Evolutionary conservation across 2,113 vertebrate genomes (phyloP).

Genomic region (Hippocampus comes): DNA sequence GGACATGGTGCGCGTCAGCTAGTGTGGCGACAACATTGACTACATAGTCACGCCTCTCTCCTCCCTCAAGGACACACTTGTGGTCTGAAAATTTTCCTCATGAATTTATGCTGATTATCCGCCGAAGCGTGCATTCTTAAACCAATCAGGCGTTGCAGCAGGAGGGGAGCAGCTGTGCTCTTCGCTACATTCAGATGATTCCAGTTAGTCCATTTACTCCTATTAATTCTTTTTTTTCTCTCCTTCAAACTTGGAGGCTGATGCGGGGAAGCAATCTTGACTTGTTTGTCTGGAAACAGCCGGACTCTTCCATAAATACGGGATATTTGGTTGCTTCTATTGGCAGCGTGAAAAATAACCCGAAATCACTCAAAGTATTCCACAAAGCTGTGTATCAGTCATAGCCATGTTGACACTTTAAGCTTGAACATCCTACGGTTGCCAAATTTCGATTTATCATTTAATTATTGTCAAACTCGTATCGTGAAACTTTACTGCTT

Average conservation of each 20-base stretch:
- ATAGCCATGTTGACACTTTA: not conserved
- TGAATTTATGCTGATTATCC: slow-evolving; percentile 57
- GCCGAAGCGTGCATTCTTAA: slow-evolving; percentile 44
- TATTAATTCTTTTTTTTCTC: slow-evolving; percentile 23
- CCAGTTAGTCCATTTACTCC: slow-evolving; percentile 37
- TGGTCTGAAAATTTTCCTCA: slow-evolving; percentile 48
- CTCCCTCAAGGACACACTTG: slow-evolving; percentile 61
- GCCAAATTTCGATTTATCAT: not conserved
- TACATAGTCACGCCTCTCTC: slow-evolving; percentile 41
- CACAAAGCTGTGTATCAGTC: not conserved
- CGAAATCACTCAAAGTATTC: not conserved
- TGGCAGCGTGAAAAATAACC: slow-evolving; percentile 1
- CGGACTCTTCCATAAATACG: slow-evolving; percentile 18
- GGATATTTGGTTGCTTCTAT: slow-evolving; percentile 1
- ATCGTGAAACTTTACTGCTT: not conserved
- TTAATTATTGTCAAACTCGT: not conserved
- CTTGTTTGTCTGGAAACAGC: slow-evolving; percentile 42
- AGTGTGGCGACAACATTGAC: slow-evolving; percentile 62
- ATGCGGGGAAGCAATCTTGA: slow-evolving; percentile 41
- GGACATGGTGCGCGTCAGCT: slow-evolving; percentile 45
- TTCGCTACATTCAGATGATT: slow-evolving; percentile 33
- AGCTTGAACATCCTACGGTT: not conserved
- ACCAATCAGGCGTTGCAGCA: slow-evolving; percentile 48
- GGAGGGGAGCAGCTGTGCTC: slow-evolving; percentile 19
- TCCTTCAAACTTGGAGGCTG: slow-evolving; percentile 28